phyloP scores from a whole-genome alignment of 2,113 vertebrate genomes.

The Strix aluco region DNA sequence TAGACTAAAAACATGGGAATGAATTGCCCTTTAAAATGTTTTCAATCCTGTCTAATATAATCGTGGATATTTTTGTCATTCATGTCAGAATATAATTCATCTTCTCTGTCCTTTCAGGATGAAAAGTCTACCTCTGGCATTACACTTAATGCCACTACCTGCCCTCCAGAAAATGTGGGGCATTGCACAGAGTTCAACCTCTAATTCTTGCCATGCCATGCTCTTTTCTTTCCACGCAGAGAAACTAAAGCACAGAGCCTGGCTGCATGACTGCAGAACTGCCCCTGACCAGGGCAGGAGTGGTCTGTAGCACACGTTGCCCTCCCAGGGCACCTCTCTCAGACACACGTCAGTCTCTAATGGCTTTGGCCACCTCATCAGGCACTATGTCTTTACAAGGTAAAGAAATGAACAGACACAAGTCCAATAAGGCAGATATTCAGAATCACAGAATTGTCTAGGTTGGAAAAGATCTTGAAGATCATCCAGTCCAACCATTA shows the following conservation, averaged over 20 bases:
- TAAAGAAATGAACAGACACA: background rate
- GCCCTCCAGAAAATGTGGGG: background rate
- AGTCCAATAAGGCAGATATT: background rate
- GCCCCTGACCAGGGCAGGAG: background rate
- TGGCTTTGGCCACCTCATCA: background rate
- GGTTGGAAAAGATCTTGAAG: too few relatives aligned
- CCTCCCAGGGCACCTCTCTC: background rate
- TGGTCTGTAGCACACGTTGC: background rate
- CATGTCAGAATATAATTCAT: background rate
- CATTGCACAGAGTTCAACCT: fast-evolving
- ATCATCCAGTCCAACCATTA: too few relatives aligned
- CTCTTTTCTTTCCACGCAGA: background rate
- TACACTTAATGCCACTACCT: background rate
- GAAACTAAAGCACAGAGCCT: background rate
- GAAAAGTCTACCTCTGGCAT: background rate
- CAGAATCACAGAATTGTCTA: too few relatives aligned
- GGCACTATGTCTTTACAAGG: background rate
- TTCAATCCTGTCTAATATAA: background rate
- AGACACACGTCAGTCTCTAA: background rate
- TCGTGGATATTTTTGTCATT: background rate
- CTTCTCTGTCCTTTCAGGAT: background rate
- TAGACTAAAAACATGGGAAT: background rate
- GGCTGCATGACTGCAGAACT: background rate
- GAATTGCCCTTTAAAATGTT: background rate
- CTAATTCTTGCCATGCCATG: fast-evolving